Conservation (phyloP, 2,797 vertebrate genomes). For the Vultur gryphus region DNA sequence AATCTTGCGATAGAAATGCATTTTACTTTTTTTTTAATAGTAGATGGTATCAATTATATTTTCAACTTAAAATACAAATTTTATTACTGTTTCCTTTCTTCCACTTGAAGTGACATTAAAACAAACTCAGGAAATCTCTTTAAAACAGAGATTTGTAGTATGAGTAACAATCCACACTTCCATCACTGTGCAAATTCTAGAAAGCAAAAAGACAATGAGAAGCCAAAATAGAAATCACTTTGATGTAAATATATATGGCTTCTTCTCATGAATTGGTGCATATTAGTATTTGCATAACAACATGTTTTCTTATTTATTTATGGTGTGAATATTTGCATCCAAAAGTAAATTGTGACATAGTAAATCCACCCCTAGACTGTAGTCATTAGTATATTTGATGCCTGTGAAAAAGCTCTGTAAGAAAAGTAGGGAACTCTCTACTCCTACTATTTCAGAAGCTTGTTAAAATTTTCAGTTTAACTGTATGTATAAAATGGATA, state of each 20-base stretch:
- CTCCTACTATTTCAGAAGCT: neutral
- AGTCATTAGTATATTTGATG: neutral
- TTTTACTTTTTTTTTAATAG: neutral
- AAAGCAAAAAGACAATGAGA: neutral
- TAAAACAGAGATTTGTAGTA: neutral
- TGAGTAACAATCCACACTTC: neutral
- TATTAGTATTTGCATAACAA: neutral
- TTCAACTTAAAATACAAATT: neutral
- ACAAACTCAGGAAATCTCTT: neutral
- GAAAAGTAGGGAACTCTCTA: neutral
- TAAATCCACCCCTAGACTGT: neutral
- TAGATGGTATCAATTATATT: neutral
- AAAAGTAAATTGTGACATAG: neutral
- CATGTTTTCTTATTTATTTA: neutral
- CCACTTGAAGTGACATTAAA: neutral
- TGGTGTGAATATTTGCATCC: neutral
- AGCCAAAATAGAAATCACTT: neutral
- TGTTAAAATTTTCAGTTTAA: neutral
- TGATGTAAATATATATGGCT: neutral
- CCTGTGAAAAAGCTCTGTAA: neutral
- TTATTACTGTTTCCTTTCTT: neutral
- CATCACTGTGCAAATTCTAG: neutral
- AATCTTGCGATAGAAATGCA: neutral
- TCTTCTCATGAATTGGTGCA: neutral
- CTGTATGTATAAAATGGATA: neutral